Base-by-base conservation (phyloP, 1,140 invertebrate species). In the Augochlora pura region DNA sequence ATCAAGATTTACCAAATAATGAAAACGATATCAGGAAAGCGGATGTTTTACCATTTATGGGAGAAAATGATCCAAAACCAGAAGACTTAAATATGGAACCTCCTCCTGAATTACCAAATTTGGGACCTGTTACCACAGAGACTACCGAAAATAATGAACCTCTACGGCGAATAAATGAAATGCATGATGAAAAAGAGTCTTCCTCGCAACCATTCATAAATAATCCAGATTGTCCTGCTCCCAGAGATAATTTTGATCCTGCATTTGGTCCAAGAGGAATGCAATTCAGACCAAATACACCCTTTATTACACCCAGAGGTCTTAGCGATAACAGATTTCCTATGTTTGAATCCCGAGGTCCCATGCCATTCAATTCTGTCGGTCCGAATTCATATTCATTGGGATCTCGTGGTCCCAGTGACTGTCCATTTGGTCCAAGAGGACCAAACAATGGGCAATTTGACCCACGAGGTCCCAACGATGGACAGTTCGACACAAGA, bases 71-170 rank as follows among this genome's bases (percentile, higher is more conserved):
- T 87, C 88, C 90, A 6, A 91, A 88, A 73, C 91, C 92, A 12
- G 89, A 91, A 66, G 92, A 93, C 74, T 81, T 92, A 12, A 93
- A 93, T 60, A 89, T 92, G 87, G 90, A 93, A 81, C 91, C 91
- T 39, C 91, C 91, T 4, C 91, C 92, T 14, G 91, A 93, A 73
- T 86, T 92, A 42, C 91, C 91, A 14, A 90, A 92, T 81, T 83
- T 92, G 12, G 88, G 88, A 4, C 87, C 88, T 1, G 82, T 92
- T 21, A 27, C 71, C 10, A 57, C 68, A 7, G 21, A 73, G 2
- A 46, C 32, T 21, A 80, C 23, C 23, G 67, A 80, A 38, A n/a
- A 12, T 52, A 38, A 0, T 27, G 77, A 74, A 8, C 38, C 70
- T 27, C 18, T 18, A 10, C 57, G 60, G 69, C 54, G 49, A 57